Percentiles rank a stretch among this genome's conserved stretches.
phyloP scores from a whole-genome alignment of 2,888 invertebrate genomes.

The Spilarctia lutea region DNA sequence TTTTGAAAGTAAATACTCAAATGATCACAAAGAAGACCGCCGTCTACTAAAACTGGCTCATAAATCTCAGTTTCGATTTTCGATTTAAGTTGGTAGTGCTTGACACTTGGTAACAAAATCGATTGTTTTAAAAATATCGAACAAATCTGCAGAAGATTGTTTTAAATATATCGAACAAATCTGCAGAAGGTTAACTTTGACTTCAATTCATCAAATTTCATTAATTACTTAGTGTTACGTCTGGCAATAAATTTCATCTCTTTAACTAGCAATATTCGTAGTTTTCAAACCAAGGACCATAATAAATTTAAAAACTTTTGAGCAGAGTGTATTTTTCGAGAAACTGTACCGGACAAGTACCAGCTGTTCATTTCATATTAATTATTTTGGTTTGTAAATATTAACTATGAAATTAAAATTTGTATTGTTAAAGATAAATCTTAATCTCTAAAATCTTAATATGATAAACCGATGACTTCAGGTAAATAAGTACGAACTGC shows the following conservation, averaged over 20 bases:
- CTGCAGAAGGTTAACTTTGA: not conserved
- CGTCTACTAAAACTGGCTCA: not conserved
- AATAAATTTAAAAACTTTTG: not conserved
- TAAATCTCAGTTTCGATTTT: not conserved
- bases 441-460: too few relatives aligned
- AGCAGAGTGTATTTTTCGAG: not conserved
- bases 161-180: not conserved
- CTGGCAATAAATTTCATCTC: not conserved
- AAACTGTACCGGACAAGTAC: not conserved
- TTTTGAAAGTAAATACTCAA: conserved; percentile 25
- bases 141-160: not conserved
- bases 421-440: not conserved
- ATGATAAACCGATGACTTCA: too few relatives aligned
- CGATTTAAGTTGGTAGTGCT: conserved; percentile 6
- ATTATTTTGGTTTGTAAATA: too few relatives aligned
- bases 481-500: too few relatives aligned
- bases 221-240: not conserved
- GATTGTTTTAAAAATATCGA: not conserved
- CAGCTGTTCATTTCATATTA: too few relatives aligned
- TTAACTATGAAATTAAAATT: too few relatives aligned
- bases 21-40: conserved; percentile 11
- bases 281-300: not conserved
- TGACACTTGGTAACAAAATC: conserved; percentile 5
- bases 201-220: not conserved
- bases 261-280: not conserved